Base-by-base conservation (phyloP, 2,888 invertebrate species). In the Nymphalis urticae region DNA sequence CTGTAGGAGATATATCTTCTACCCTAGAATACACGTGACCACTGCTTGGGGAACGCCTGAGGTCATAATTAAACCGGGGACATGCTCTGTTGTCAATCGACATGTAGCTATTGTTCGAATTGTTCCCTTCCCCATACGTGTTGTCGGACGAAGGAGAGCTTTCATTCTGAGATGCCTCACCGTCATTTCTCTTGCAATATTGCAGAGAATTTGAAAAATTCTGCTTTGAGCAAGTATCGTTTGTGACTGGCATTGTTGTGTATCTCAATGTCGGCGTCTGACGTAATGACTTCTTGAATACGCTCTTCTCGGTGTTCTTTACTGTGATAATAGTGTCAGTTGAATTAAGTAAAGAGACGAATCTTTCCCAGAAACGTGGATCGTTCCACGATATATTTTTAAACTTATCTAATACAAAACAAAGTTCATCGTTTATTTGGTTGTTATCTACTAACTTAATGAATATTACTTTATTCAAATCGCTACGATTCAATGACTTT, bases 281-380 rank as follows among this genome's bases (percentile, higher is more conserved):
- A 64, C 91, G 86, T 81, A 92, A 85, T 71, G 92, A 87, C 79
- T 92, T 92, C 80, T 91, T 94, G 82, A 94, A 94, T 76, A 90
- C 88, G 77, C 93, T 89, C 76, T 88, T 90, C 71, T 92, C 87
- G 66, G 89, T 83, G 73, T 86, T 83, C 83, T 88, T 88, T 68
- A 92, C 85, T 21, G 92, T 93, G 72, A 94, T 93, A 82, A 92
- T 91, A 72, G 92, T 92, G 77, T 92, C 92, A 47, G 92, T 92
- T 6, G 96, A 95, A 85, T 97, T 96, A 58, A 96, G 95, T 92
- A 97, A 94, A 69, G 96, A 94, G 82, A 95, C 94, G 73, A 97
- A 93, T 85, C 96, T 96, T 79, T 97, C 96, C 97, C 97, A 97
- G 89, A 97, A 97, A 74, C 96, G 93, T 64, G 95, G 95, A 82